Base-by-base conservation (phyloP, 64 coral and sea anemone genomes). In the Anthopleura sola region DNA sequence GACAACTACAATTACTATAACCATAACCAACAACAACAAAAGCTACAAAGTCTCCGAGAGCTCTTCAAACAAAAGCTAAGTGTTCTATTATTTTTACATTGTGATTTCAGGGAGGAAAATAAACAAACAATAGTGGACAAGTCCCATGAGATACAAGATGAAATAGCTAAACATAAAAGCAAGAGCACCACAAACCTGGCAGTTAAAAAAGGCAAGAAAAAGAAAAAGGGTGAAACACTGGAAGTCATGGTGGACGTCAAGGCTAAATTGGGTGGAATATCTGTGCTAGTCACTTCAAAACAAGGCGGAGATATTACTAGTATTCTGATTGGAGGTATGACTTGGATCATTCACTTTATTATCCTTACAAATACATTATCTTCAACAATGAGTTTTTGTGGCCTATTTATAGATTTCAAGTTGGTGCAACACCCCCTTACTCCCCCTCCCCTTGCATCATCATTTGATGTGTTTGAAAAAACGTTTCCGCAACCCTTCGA, bases 181-280 rank as follows among this genome's bases (percentile, higher is more conserved):
- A 79, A 79, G 31, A 79, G 76, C 24, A 55, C 32, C 0, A 55
- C 79, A 78, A 49, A 69, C 53, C 50, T 33, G 23, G 66, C 29
- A 53, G 26, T 36, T 37, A 47, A 82, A 34, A 85, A 84, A 82
- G 75, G 82, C 10, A 88, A 80, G 60, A 87, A 38, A 8, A 96
- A 92, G 51, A 86, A 55, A 44, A 78, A 62, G 48, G 34, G 57
- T 78, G n/a, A 85, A 49, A 60, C 26, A 23, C 68, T 88, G 21
- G 84, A 92, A 74, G 57, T 96, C 6, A 85, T 92, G 80, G 64
- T 99, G 69, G 87, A 92, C 31, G 55, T 99, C 2, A 94, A 78
- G 68, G 97, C 97, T 24, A 91, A 91, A 19, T 87, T 99, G 8
- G 92, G 93, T 10, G 97, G 90, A 29, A 92, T 99, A 79, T 83